phyloP scores from a whole-genome alignment of 2,797 vertebrate genomes.

The Falco naumanni region DNA sequence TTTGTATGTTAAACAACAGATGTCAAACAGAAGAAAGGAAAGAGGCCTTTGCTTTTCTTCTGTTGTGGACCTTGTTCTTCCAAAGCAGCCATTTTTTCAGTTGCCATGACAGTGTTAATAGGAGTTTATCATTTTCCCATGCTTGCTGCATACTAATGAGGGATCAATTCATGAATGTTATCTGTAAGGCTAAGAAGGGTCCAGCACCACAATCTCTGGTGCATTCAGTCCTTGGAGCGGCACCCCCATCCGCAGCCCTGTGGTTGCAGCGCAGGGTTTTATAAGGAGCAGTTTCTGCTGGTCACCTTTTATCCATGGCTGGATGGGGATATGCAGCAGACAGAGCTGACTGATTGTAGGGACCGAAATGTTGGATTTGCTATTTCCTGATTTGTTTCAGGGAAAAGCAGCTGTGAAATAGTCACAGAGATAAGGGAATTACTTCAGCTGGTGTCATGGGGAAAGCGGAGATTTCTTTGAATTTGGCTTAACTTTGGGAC shows the following conservation, averaged over 20 bases:
- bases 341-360: neutral
- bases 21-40: conserved; percentile 87
- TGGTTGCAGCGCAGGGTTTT: neutral
- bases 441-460: neutral
- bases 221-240: neutral
- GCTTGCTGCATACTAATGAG: conserved; percentile 80
- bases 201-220: neutral
- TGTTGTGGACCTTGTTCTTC: conserved; percentile 82
- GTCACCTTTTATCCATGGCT: neutral
- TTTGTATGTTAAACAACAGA: conserved; percentile 91
- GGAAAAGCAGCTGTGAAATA: conserved; percentile 6
- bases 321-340: neutral
- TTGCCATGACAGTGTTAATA: conserved; percentile 90
- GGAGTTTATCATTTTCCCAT: conserved; percentile 87
- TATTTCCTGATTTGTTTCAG: neutral
- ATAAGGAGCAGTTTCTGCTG: neutral
- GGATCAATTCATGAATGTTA: conserved; percentile 72
- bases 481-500: neutral
- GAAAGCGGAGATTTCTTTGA: neutral
- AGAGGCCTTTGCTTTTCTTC: conserved; percentile 83
- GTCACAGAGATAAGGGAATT: conserved; percentile 11
- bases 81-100: conserved; percentile 88
- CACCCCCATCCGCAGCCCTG: neutral
- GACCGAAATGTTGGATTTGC: neutral
- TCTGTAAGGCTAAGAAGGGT: conserved; percentile 75